Base-by-base conservation (phyloP, 2,797 vertebrate species). In the Cuniculus paca region DNA sequence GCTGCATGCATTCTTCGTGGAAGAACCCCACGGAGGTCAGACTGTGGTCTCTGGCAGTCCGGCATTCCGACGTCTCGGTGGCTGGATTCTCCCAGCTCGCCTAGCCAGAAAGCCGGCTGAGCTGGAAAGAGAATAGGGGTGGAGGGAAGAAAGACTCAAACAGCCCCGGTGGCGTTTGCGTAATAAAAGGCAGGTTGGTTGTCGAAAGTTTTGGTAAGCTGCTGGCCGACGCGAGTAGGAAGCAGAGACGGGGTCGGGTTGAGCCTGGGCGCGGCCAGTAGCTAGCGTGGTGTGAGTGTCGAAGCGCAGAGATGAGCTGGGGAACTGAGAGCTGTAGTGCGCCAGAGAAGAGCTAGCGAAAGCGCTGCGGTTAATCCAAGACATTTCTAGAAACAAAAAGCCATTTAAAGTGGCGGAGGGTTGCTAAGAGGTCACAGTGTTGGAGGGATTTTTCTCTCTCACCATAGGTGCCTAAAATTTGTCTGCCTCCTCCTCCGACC, bases 301-400 rank as follows among this genome's bases (percentile, higher is more conserved):
- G 2, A 48, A 48, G 91, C 50, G 8, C 80, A 12, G 50, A 0
- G 63, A 61, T 14, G 88, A 63, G 61, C 42, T 10, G 48, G 80
- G 85, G 83, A 77, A 26, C 20, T 5, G 85, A 50, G n/a, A 60
- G 82, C 70, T 79, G 60, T 2, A 34, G 72, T 34, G 28, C 1
- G 31, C 80, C 68, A 0, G 52, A 63, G 78, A 91, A 78, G 72
- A 93, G 86, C 39, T 1, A 74, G 20, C 68, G 16, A 36, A 80
- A 89, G 91, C 50, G 39, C 31, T 83, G 91, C 26, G 93, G 94
- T 90, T 90, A 94, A 54, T 88, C 50, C 84, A 61, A 75, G 87
- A 91, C 74, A 79, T 77, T 94, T 90, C 84, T 89, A 79, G 87
- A 96, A 88, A 94, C 96, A 97, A 97, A 94, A 92, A 88, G 81